Base-by-base conservation (phyloP, 2,888 invertebrate species). In the Lobophora halterata region DNA sequence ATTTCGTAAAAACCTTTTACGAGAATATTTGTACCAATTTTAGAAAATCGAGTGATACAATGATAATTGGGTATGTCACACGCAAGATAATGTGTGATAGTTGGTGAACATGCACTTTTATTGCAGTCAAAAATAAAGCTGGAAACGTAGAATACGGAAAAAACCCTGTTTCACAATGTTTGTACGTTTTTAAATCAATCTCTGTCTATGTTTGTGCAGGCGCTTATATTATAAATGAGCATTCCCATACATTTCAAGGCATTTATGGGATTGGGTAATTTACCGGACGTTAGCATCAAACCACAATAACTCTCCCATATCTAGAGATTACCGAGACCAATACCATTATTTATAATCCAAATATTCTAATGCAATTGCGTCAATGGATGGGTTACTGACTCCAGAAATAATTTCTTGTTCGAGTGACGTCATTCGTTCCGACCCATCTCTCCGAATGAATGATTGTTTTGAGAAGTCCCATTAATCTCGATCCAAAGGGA, bases 401-500 rank as follows among this genome's bases (percentile, higher is more conserved):
- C 60, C 57, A 56, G 65, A 58, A 63, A 60, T 54, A 46, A 55
- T 63, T 54, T 41, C 41, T 42, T 28, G 49, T 39, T 46, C 38
- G 36, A 45, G 49, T 66, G 67, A 70, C 67, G 70, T 68, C 69
- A 63, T 45, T 41, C 44, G 52, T 42, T 43, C 48, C 65, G 57
- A 61, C 65, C 65, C 61, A 70, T 71, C 71, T 70, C 54, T 56
- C 54, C 53, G 53, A 55, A 55, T 57, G 61, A 59, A 55, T 53
- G 64, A 69, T 69, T 57, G 59, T 60, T 59, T 53, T 65, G 67
- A 67, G 56, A 61, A 63, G 58, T 16, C 35, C 50, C 65, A 74
- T 76, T 71, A 69, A 73, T 76, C 74, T 68, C 57, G 58, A 48
- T 46, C 44, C 56, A 62, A 68, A 68, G 67, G 71, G 66, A 73